A percentile compares a stretch with the other conserved stretches of the same genome.
These are phyloP conservation scores for Actinemys pallida DNA, from an alignment of 2,113 vertebrate genomes.

Conservation along the genomic window DNA sequence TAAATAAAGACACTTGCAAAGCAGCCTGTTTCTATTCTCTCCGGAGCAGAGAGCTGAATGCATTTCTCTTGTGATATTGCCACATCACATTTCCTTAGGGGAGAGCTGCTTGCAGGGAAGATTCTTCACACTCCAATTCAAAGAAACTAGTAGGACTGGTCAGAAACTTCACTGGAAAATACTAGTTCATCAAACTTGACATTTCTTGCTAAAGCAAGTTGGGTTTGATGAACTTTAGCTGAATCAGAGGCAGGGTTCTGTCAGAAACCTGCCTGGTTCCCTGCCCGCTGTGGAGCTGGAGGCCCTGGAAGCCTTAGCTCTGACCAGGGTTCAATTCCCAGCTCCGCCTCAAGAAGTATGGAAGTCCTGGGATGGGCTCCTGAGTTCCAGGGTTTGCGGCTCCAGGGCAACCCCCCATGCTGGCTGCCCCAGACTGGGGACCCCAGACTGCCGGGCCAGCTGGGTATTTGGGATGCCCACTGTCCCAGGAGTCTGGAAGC, in stretches of 20 bases:
- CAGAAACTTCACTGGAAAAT: neutral
- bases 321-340: neutral
- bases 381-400: neutral
- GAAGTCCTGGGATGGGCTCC: neutral
- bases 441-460: too few species aligned
- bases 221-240: neutral
- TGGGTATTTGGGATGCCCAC: neutral
- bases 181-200: neutral
- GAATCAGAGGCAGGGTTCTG: neutral
- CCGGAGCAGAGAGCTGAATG: neutral
- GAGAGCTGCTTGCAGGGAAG: neutral
- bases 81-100: accelerated
- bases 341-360: neutral
- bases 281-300: neutral
- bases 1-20: neutral
- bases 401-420: neutral
- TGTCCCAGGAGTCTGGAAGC: neutral
- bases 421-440: neutral
- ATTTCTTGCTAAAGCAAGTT: neutral
- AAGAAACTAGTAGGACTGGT: neutral
- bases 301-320: neutral
- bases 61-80: neutral
- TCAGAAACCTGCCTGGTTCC: neutral
- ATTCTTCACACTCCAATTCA: neutral
- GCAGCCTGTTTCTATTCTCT: neutral